Evolutionary conservation across 2,888 invertebrate species (phyloP).

Genomic region (Bhutanitis thaidina): DNA sequence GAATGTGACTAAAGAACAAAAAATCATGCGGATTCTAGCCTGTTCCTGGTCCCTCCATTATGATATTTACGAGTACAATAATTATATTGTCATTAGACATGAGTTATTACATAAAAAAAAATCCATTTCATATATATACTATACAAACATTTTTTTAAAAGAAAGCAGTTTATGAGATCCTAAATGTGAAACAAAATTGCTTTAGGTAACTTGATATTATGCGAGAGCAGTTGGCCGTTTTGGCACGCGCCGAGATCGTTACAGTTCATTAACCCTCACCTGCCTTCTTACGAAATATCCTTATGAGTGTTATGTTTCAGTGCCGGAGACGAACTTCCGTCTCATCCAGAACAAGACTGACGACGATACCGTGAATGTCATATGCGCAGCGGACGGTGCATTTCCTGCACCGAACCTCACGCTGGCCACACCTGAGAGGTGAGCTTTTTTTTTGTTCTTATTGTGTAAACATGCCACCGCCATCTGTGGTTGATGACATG

Average conservation of each 20-base stretch:
- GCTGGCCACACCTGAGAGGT: conserved; percentile 72
- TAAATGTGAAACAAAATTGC: neutral
- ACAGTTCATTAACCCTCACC: conserved; percentile 26
- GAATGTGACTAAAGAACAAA: too few species aligned
- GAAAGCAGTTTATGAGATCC: too few species aligned
- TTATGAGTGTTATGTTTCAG: conserved; percentile 46
- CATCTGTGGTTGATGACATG: too few species aligned
- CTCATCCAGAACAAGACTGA: conserved; percentile 76
- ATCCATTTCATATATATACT: too few species aligned
- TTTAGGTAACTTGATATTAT: conserved; percentile 9
- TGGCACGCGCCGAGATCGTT: conserved; percentile 15
- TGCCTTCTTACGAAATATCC: conserved; percentile 13
- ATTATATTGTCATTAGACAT: too few species aligned
- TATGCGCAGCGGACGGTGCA: conserved; percentile 78
- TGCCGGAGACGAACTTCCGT: conserved; percentile 75
- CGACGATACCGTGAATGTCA: conserved; percentile 73
- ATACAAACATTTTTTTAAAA: too few species aligned
- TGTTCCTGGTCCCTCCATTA: too few species aligned
- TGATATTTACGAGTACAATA: too few species aligned
- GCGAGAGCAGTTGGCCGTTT: conserved; percentile 11
- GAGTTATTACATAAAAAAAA: neutral
- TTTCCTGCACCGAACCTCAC: conserved; percentile 79
- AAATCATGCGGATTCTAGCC: too few species aligned
- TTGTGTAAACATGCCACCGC: too few species aligned
- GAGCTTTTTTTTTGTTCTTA: conserved; percentile 27